Percentiles rank a stretch among this genome's conserved stretches.
Conservation (phyloP, 1,140 invertebrate genomes). For the Babylonia areolata region DNA sequence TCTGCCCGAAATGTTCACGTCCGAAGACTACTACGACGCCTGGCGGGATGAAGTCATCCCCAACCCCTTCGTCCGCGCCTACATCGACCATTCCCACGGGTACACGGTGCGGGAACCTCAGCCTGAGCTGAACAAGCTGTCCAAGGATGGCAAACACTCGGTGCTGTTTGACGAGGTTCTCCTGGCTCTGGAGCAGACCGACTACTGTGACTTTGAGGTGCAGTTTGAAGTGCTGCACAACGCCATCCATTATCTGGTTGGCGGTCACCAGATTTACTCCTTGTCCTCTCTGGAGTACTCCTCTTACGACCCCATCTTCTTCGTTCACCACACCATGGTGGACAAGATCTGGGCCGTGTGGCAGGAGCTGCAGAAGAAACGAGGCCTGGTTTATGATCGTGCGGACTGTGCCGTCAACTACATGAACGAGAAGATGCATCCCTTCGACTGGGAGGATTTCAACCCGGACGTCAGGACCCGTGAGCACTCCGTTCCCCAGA, state of each 20-base stretch:
- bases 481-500: constrained; percentile 1
- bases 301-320: constrained; percentile 50
- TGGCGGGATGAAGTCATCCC: constrained; percentile 39
- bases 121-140: constrained; percentile 26
- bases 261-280: constrained; percentile 43
- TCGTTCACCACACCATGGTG: constrained; percentile 41
- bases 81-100: constrained; percentile 3
- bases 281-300: constrained; percentile 47
- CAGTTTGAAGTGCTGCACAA: neutral
- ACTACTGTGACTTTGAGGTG: constrained; percentile 24
- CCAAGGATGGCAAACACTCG: constrained; percentile 40
- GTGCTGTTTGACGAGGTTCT: constrained; percentile 40
- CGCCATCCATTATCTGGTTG: constrained; percentile 31
- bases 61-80: constrained; percentile 48
- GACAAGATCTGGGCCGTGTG: constrained; percentile 53
- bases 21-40: constrained; percentile 9
- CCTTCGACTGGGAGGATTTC: constrained; percentile 25
- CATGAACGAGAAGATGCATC: constrained; percentile 24
- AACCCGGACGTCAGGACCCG: constrained; percentile 24
- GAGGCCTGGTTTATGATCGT: constrained; percentile 34
- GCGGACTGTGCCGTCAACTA: constrained; percentile 45
- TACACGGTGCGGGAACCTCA: constrained; percentile 26
- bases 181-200: constrained; percentile 8
- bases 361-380: constrained; percentile 49
- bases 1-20: constrained; percentile 32